Evolutionary conservation across 1,140 invertebrate species (phyloP).

Genomic region (Portunus trituberculatus): DNA sequence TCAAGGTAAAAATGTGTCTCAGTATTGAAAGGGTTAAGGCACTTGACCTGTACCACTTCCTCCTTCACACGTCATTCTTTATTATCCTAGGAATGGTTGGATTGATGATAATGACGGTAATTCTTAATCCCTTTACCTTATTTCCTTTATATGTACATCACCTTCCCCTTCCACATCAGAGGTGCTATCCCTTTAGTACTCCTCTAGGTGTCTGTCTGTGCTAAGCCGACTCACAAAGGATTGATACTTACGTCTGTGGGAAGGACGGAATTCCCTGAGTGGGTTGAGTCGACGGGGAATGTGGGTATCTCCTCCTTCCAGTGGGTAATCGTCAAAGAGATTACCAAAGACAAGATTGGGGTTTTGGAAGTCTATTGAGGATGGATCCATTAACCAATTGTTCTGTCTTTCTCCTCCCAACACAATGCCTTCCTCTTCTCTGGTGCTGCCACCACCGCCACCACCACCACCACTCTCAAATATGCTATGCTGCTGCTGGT

Average conservation of each 20-base stretch:
- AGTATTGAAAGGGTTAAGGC: too few species aligned
- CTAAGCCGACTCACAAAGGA: too few species aligned
- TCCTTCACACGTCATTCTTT: too few species aligned
- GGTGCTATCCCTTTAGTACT: too few species aligned
- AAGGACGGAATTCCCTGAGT: conserved; percentile 37
- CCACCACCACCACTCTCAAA: not conserved
- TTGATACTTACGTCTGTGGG: conserved; percentile 46
- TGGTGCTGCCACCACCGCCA: not conserved
- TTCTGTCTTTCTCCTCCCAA: conserved; percentile 10
- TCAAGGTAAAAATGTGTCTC: too few species aligned
- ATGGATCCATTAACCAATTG: conserved; percentile 36
- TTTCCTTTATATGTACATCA: too few species aligned
- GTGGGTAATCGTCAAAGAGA: conserved; percentile 43
- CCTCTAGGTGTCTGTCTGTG: not conserved
- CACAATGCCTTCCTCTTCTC: not conserved
- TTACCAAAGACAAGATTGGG: conserved; percentile 66
- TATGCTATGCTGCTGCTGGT: not conserved
- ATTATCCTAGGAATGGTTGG: too few species aligned
- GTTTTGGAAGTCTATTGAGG: conserved; percentile 56
- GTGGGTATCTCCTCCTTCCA: conserved; percentile 46
- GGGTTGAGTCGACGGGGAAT: not conserved
- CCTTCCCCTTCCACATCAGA: too few species aligned
- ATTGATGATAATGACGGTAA: too few species aligned
- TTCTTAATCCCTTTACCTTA: too few species aligned
- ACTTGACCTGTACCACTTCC: too few species aligned